Evolutionary conservation across 2,888 invertebrate genomes (phyloP), one percentile per base, ranked within the genome.

Genomic region (Philereme transversata): DNA sequence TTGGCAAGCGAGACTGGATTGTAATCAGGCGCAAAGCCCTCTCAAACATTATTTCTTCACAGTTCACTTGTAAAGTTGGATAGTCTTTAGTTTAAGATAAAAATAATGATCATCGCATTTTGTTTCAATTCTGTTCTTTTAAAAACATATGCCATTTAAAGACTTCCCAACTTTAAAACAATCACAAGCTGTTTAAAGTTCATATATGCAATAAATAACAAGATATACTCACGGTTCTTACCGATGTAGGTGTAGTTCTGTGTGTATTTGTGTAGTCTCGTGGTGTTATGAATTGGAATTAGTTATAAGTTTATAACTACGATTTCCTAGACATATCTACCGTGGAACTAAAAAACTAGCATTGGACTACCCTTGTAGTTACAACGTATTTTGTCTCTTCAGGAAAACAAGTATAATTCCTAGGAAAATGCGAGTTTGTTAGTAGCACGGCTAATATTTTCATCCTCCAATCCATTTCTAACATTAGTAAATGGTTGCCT

Each of bases 211-310:
- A 41, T 54, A 62, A 79, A 73, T 74, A 75, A 75, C 69, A 76
- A 74, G 78, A 71, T 60, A 88, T 90, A 91, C 91, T 91, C 83
- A 91, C 91, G 74, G 72, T 81, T 73, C 60, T 73, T 86, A 77
- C 75, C 88, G 87, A 75, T 74, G 81, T 75, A 79, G 83, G 77
- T 83, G 79, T 82, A 77, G 83, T 76, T 82, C 70, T 77, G 76
- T 82, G 72, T 82, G 76, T 84, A 75, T 80, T 72, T 72, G 68
- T 72, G 78, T 65, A 74, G 88, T 86, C 89, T 88, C 89, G 89
- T 89, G 88, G 87, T 73, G 68, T 57, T 22, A 47, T 44, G 43
- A 47, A 48, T 35, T 41, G 45, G 11, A 48, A 52, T n/a, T 34
- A 36, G 5, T 34, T 9, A 11, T n/a, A 35, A 8, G 4, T 6